A percentile compares a stretch with the other conserved stretches of the same genome.
Conservation (phyloP, 2,888 invertebrate genomes). For the Drosophila parthenogenetica region DNA sequence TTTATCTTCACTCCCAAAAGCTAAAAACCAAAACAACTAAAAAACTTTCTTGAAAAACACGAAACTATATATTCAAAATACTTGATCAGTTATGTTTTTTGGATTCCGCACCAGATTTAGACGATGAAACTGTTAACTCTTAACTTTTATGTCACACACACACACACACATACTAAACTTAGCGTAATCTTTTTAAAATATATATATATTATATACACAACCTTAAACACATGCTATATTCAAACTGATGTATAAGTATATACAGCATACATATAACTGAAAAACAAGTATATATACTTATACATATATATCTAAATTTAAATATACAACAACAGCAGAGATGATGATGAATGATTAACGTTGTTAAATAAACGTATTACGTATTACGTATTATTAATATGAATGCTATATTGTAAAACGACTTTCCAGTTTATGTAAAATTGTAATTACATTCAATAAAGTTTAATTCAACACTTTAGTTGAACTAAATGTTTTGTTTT, state of each 20-base stretch:
- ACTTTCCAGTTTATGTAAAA: constrained; percentile 83
- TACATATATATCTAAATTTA: constrained; percentile 46
- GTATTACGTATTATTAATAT: constrained; percentile 40
- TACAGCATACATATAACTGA: constrained; percentile 18
- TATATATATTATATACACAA: constrained; percentile 35
- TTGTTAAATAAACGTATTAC: constrained; percentile 53
- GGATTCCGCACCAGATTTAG: constrained; percentile 47
- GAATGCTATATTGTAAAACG: constrained; percentile 63
- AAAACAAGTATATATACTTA: constrained; percentile 21
- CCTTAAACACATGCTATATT: constrained; percentile 32
- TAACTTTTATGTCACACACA: constrained; percentile 50
- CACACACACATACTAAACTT: constrained; percentile 6
- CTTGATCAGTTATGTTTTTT: constrained; percentile 33
- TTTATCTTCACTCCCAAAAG: constrained; percentile 5
- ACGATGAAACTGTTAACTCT: constrained; percentile 48
- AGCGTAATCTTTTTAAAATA: constrained; percentile 51
- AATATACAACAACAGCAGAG: constrained; percentile 51
- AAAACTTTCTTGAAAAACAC: constrained; percentile 29
- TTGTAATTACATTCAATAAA: constrained; percentile 82
- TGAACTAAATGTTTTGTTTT: constrained; percentile 45
- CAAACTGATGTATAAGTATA: constrained; percentile 39
- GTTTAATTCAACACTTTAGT: constrained; percentile 82
- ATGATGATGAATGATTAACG: constrained; percentile 32
- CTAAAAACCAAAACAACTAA: no score
- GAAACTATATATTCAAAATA: constrained; percentile 29